These are phyloP conservation scores for Galleria mellonella DNA, from an alignment of 1,140 invertebrate genomes.

Conservation along the genomic window DNA sequence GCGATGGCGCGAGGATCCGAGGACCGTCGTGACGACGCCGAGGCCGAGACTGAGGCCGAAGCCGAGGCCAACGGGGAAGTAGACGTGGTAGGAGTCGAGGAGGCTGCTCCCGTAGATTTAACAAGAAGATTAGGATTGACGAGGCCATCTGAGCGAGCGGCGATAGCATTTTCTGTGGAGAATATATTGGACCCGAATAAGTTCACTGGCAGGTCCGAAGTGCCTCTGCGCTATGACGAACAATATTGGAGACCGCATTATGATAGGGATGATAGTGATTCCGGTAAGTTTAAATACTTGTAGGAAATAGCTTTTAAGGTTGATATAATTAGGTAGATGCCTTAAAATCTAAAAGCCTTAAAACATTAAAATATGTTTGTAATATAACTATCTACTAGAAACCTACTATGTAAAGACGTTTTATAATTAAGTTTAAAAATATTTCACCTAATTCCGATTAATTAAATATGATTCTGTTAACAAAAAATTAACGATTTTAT, in stretches of 20 bases:
- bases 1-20: conserved; percentile 65
- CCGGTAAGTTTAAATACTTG: conserved; percentile 53
- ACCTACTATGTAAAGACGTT: no score
- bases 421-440: no score
- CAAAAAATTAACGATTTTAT: no score
- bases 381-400: no score
- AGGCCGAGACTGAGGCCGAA: conserved; percentile 41
- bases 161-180: conserved; percentile 90
- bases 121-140: conserved; percentile 56
- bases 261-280: conserved; percentile 75
- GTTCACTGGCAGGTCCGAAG: conserved; percentile 81
- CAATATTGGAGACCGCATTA: conserved; percentile 78
- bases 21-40: conserved; percentile 40
- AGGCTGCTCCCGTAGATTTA: conserved; percentile 61
- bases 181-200: conserved; percentile 94
- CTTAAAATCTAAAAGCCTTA: no score
- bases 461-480: no score
- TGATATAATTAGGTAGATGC: not conserved
- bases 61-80: conserved; percentile 50
- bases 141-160: conserved; percentile 47
- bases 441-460: no score
- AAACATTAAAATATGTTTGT: no score
- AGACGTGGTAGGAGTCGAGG: conserved; percentile 63
- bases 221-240: conserved; percentile 49
- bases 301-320: no score